These are phyloP conservation scores for Aspiorhynchus laticeps DNA, from an alignment of 2,113 vertebrate species.

Conservation along the genomic window DNA sequence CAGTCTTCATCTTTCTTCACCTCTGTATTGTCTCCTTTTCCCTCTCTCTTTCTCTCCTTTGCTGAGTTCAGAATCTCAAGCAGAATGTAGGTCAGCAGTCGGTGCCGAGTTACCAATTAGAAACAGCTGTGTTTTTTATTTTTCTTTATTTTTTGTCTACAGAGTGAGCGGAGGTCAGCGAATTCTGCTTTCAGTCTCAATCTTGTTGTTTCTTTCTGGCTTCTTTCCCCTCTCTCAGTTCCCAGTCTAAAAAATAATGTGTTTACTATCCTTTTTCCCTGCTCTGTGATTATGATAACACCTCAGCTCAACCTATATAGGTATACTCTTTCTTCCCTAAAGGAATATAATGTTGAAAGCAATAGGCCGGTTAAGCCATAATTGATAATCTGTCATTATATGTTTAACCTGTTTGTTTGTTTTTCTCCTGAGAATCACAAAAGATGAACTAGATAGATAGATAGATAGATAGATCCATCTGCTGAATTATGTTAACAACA, in stretches of 20 bases:
- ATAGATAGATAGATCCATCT: background rate
- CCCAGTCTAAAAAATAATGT: slow-evolving; percentile 42
- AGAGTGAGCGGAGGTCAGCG: slow-evolving; percentile 30
- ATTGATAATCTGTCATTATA: background rate
- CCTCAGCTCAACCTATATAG: background rate
- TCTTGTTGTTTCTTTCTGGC: background rate
- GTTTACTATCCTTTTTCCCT: background rate
- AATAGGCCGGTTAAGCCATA: background rate
- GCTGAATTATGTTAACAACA: background rate
- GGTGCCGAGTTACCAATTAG: slow-evolving; percentile 47
- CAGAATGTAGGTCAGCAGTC: slow-evolving; percentile 53
- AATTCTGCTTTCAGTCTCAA: background rate
- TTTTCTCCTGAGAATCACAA: background rate
- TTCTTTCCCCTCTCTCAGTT: slow-evolving; percentile 50
- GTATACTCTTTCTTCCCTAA: background rate
- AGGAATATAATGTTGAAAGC: background rate
- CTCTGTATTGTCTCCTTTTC: background rate
- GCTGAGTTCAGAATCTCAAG: slow-evolving; percentile 29
- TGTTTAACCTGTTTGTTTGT: background rate
- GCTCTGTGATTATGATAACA: background rate
- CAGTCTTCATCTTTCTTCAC: slow-evolving; percentile 27
- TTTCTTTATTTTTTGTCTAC: background rate
- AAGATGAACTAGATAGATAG: background rate
- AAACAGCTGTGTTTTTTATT: slow-evolving; percentile 47
- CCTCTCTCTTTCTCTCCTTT: slow-evolving; percentile 47